phyloP scores from a whole-genome alignment of 1,140 invertebrate genomes.

The Ips typographus region DNA sequence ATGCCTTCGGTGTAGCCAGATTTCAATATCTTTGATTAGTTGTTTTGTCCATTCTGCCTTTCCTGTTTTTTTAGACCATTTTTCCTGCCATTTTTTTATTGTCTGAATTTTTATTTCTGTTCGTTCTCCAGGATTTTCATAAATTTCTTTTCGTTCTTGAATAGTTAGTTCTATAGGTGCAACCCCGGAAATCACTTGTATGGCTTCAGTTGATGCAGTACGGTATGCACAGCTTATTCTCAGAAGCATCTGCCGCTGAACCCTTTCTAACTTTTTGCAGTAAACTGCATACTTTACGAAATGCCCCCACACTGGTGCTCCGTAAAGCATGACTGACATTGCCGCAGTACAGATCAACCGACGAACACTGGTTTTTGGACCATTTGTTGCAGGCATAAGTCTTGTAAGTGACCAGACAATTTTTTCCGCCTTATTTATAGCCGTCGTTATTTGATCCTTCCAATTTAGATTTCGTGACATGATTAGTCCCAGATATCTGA shows the following conservation, averaged over 20 bases:
- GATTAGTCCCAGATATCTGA: slow-evolving; percentile 2
- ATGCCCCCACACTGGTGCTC: background rate
- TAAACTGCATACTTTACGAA: background rate
- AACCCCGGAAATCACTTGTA: background rate
- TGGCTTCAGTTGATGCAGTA: slow-evolving; percentile 2
- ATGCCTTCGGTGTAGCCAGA: no score
- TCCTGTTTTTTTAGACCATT: no score
- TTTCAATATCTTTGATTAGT: no score
- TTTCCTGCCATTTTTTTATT: no score
- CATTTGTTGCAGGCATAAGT: background rate
- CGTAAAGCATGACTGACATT: background rate
- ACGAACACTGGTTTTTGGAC: background rate
- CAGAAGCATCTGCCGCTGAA: background rate
- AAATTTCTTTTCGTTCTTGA: background rate
- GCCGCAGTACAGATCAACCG: background rate
- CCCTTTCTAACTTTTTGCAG: background rate
- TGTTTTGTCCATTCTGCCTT: no score
- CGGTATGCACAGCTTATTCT: background rate
- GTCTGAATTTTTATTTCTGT: no score
- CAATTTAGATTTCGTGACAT: background rate
- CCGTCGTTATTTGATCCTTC: background rate
- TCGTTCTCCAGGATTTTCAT: background rate
- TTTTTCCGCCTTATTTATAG: background rate
- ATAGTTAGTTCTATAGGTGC: background rate
- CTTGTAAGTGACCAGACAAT: background rate